Evolutionary conservation across 2,888 invertebrate species (phyloP).

Genomic region (Agonum fuliginosum): DNA sequence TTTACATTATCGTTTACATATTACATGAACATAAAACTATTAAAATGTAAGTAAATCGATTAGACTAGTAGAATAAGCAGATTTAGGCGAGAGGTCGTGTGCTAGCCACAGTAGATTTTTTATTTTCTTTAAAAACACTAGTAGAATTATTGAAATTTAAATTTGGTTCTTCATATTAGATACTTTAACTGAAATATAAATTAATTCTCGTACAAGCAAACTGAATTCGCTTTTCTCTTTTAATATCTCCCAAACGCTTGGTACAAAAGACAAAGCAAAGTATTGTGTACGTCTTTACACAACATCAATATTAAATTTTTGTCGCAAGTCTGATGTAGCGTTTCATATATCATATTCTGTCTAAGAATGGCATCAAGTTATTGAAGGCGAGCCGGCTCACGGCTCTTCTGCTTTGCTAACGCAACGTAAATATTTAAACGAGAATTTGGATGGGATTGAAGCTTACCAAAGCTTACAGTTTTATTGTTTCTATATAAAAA

Average conservation of each 20-base stretch:
- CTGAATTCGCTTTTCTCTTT: not conserved
- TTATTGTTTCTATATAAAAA: constrained; percentile 14
- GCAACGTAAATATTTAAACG: constrained; percentile 30
- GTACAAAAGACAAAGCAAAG: constrained; percentile 17
- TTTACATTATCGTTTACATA: too few species aligned
- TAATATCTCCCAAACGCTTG: constrained; percentile 12
- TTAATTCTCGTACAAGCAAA: constrained; percentile 12
- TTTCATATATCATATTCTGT: constrained; percentile 23
- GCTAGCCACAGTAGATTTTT: too few species aligned
- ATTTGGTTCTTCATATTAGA: too few species aligned
- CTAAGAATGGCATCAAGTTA: constrained; percentile 29
- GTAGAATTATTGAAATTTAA: too few species aligned
- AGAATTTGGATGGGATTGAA: constrained; percentile 12
- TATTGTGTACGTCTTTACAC: constrained; percentile 41
- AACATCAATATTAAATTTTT: constrained; percentile 47
- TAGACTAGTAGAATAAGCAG: too few species aligned
- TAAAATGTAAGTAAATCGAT: too few species aligned
- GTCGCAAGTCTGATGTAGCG: constrained; percentile 42
- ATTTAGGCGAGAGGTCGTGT: too few species aligned
- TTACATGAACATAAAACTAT: too few species aligned
- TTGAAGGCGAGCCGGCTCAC: not conserved
- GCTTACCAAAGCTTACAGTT: constrained; percentile 38
- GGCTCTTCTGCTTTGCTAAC: constrained; percentile 20
- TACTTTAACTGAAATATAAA: constrained; percentile 16
- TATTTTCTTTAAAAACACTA: too few species aligned